phyloP scores from a whole-genome alignment of 2,113 vertebrate genomes.

The Lepidothrix coronata region DNA sequence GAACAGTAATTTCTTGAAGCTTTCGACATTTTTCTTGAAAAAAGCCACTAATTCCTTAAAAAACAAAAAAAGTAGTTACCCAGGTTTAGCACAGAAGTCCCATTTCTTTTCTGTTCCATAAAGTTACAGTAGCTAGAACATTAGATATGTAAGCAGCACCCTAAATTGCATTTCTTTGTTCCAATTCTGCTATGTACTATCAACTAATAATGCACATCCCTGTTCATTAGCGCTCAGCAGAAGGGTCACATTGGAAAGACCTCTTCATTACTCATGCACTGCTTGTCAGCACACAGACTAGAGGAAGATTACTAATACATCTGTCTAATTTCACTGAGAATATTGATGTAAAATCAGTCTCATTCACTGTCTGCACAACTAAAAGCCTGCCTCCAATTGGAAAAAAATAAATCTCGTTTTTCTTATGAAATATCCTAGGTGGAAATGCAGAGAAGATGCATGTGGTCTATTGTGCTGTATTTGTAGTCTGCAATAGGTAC shows the following conservation, averaged over 20 bases:
- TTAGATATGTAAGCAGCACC: neutral
- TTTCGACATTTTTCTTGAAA: neutral
- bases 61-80: neutral
- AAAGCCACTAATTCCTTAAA: neutral
- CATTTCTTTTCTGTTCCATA: neutral
- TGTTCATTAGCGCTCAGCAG: slow-evolving; percentile 13
- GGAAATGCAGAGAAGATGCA: neutral
- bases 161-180: neutral
- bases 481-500: neutral
- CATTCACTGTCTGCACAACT: neutral
- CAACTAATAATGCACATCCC: slow-evolving; percentile 1
- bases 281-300: slow-evolving; percentile 51
- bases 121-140: neutral
- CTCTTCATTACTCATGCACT: slow-evolving; percentile 60
- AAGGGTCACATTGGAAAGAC: slow-evolving; percentile 36
- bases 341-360: slow-evolving; percentile 35
- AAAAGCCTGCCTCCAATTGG: neutral
- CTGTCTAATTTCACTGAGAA: slow-evolving; percentile 52
- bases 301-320: slow-evolving; percentile 53
- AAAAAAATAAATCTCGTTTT: neutral
- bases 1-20: neutral
- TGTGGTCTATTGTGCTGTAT: neutral
- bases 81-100: neutral
- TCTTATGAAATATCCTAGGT: neutral
- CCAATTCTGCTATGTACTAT: neutral